A percentile compares a stretch with the other conserved stretches of the same genome.
phyloP scores from a whole-genome alignment of 2,888 invertebrate genomes.

The Pachydiplax longipennis region DNA sequence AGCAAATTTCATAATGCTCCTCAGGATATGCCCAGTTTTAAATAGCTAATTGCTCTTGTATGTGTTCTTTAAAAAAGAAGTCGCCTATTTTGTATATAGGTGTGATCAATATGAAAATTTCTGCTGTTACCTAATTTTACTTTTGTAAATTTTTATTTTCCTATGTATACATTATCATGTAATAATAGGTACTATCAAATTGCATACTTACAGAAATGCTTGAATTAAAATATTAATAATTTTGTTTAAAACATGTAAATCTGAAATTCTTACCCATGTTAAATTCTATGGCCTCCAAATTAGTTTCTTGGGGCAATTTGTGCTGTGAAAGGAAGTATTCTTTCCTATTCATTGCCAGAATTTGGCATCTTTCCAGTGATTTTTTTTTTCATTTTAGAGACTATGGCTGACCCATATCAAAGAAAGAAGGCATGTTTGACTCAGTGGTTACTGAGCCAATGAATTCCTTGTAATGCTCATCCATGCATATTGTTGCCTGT shows the following conservation, averaged over 20 bases:
- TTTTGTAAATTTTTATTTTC: conserved; percentile 45
- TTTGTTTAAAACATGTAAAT: conserved; percentile 29
- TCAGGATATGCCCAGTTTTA: conserved; percentile 33
- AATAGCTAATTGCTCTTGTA: conserved; percentile 38
- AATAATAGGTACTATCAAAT: conserved; percentile 23
- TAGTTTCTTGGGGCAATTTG: background rate
- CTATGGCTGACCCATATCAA: conserved; percentile 17
- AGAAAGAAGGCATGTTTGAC: conserved; percentile 30
- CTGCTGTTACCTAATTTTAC: conserved; percentile 45
- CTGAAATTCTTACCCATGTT: background rate
- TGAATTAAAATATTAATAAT: conserved; percentile 6
- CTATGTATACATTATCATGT: conserved; percentile 38
- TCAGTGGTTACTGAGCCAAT: background rate
- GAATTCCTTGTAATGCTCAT: conserved; percentile 32
- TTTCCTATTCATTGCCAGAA: conserved; percentile 1
- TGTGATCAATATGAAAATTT: conserved; percentile 29
- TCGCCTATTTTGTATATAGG: conserved; percentile 40
- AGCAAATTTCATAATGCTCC: conserved; percentile 2
- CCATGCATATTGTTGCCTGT: conserved; percentile 29
- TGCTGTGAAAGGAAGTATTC: background rate
- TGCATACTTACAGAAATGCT: conserved; percentile 11
- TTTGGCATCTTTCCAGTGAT: conserved; percentile 29
- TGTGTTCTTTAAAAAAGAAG: conserved; percentile 33
- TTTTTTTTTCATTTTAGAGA: conserved; percentile 5
- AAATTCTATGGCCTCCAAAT: conserved; percentile 6